A percentile compares a stretch with the other conserved stretches of the same genome.
Conservation (phyloP, 2,797 vertebrate species). For the Pteronotus mesoamericanus region DNA sequence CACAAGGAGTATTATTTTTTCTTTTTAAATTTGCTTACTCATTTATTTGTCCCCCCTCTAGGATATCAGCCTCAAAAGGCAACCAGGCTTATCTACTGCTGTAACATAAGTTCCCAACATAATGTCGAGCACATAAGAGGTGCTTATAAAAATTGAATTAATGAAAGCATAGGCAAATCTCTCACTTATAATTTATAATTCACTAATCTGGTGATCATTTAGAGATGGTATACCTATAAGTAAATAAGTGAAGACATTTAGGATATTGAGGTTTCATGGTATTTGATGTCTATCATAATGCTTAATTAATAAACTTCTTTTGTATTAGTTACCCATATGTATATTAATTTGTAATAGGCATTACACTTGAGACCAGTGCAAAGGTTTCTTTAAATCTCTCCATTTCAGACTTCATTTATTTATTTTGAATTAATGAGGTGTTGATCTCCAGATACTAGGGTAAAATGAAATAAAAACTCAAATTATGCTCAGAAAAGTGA, state of each 20-base stretch:
- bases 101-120: background rate
- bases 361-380: background rate
- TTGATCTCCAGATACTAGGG: conserved; percentile 29
- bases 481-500: conserved; percentile 1
- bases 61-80: background rate
- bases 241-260: background rate
- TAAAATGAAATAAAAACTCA: background rate
- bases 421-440: conserved; percentile 49
- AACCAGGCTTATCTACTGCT: no score
- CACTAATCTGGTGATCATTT: background rate
- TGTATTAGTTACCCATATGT: background rate
- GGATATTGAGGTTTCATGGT: background rate
- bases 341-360: background rate
- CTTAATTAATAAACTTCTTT: background rate
- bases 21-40: conserved; percentile 45
- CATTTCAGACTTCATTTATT: conserved; percentile 16
- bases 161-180: background rate
- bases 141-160: background rate
- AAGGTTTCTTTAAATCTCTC: background rate
- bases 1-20: background rate
- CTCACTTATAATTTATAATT: background rate
- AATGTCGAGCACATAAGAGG: background rate
- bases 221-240: background rate
- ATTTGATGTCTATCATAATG: background rate
- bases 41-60: background rate